Base-by-base conservation (phyloP, 1,140 invertebrate species). In the Drosophila azteca region DNA sequence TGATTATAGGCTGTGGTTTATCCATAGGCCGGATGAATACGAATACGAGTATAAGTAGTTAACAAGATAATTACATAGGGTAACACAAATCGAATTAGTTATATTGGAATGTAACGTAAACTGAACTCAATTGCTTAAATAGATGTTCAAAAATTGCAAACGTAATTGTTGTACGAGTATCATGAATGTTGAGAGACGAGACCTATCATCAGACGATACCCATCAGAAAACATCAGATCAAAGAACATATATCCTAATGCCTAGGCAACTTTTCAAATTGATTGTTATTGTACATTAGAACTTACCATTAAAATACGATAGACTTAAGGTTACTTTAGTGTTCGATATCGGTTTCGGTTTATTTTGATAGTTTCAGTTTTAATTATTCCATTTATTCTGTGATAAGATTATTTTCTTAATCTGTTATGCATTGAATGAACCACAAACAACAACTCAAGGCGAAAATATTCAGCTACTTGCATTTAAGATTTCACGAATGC, bases 91-190 rank as follows among this genome's bases (percentile, higher is more conserved):
- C 69, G 69, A 74, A 79, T 82, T 81, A 88, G 77, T 88, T 88
- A 41, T 66, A 71, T 64, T 75, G 69, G 61, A 59, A 60, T 61
- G 48, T 60, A 60, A 84, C 35, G 35, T 39, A 83, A 72, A 73
- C 75, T 85, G 80, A 89, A 89, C 73, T 78, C 65, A 84, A 90
- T 90, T 89, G 84, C 84, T 84, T 89, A 89, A 89, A 89, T 80
- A 89, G 71, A 79, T 90, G 67, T 75, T 84, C 55, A 80, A 90
- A 64, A 90, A 90, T 90, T 90, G 88, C 88, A 90, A 90, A 90
- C 88, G 88, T 90, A 89, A 81, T 85, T 90, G 59, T 59, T 69
- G 70, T 59, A 79, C 64, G 35, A 39, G 35, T 39, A 39, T 39
- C 69, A 79, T 76, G 50, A 49, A 15, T 66, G 45, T 44, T 63